Base-by-base conservation (phyloP, 1,140 invertebrate genomes). In the Platorchestia sp. region DNA sequence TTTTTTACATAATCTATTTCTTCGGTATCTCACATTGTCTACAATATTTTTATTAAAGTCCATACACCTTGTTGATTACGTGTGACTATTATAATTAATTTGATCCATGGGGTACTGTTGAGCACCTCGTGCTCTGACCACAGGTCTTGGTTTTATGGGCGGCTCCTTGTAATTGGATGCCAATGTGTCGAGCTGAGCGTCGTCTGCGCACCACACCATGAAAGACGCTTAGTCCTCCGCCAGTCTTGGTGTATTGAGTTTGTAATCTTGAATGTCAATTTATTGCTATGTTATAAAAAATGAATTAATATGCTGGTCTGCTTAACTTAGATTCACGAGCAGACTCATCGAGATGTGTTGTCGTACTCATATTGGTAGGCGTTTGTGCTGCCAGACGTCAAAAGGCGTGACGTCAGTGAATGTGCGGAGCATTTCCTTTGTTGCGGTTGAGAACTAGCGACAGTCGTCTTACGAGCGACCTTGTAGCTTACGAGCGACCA, bases 401-500 rank as follows among this genome's bases (percentile, higher is more conserved):
- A 42, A 90, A 51, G 44, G 89, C 95, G 95, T 47, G 95, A 95
- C 44, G 96, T 96, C 96, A 96, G 86, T 96, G 75, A 36, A 42
- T 44, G 87, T 44, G 41, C 3, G 87, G 41, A 89, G n/a, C 87
- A 89, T 89, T 89, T 89, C 87, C 87, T 89, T 89, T 89, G 87
- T 89, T 41, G 87, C 59, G 59, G 1, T 75, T 14, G 27, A 36
- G 59, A 75, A 22, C 1, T 3, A 75, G 14, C 10, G 36, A 36
- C 59, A 22, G n/a, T 7, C 87, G 10, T 89, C 87, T 89, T 14
- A 89, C 87, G 87, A 42, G 41, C 43, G 87, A 89, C 87, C 87
- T 89, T 89, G 87, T 89, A 27, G 87, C 41, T 41, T 89, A 41
- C 43, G 43, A 10, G 42, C 87, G 41, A 41, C 14, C 43, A 42